Evolutionary conservation across 2,113 vertebrate species (phyloP), one percentile per base, ranked within the genome.

Genomic region (Cololabis saira): DNA sequence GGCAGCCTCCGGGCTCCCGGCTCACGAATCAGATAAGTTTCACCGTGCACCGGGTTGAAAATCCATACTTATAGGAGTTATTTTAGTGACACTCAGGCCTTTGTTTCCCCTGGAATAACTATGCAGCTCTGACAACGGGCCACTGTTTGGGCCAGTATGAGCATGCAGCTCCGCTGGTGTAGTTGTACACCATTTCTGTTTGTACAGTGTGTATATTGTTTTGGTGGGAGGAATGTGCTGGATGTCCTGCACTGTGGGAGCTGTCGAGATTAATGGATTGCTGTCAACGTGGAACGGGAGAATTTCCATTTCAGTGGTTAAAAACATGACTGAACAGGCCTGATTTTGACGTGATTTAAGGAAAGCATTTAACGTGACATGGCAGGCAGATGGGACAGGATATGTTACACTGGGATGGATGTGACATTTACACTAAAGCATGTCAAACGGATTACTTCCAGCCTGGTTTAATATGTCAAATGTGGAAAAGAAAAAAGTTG

Each of bases 101-200:
- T 94, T 97, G 93, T 94, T 81, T 78, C 73, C 24, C 80, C 81
- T 92, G 89, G 91, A 93, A 93, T 91, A 92, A 90, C 93, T 85
- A 93, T 95, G 94, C 94, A 92, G 83, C 84, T 69, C 56, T 77
- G 69, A 97, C 96, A 98, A 96, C 84, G 90, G 87, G 77, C 76
- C 80, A 88, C 94, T 98, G 97, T 98, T 91, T 67, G 17, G 70
- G 55, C 86, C 91, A 88, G 85, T 89, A 92, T 95, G 93, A 95
- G 94, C 89, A 95, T 96, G 93, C 96, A 95, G 93, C 95, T 93
- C 93, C 87, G 88, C 92, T 89, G 89, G 84, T 94, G 94, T 93
- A 93, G 92, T 89, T 91, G 93, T 93, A 92, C 93, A 91, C 91
- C 92, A 81, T 94, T 92, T 92, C 91, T 88, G 78, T 67, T 71